Evolutionary conservation across 2,113 vertebrate genomes (phyloP).

Genomic region (Erythrocebus patas): DNA sequence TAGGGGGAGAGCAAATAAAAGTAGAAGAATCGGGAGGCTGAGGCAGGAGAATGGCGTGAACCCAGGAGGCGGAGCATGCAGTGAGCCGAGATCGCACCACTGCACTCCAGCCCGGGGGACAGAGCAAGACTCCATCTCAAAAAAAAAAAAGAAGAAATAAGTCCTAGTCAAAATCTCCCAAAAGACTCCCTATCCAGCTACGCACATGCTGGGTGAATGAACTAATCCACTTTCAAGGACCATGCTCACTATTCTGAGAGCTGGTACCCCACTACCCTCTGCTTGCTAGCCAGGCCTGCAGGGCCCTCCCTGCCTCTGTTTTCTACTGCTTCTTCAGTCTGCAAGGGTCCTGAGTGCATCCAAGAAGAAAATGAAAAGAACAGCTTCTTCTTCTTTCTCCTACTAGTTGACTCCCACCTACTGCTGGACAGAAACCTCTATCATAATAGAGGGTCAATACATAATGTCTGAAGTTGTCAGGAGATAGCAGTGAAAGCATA

Average conservation of each 20-base stretch:
- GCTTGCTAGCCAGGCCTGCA: background rate
- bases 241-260: background rate
- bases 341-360: background rate
- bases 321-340: no score
- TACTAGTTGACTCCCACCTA: background rate
- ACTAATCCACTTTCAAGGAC: background rate
- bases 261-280: no score
- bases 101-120: no score
- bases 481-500: background rate
- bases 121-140: no score
- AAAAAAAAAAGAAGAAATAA: background rate
- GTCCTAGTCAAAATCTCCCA: background rate
- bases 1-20: background rate
- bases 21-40: background rate
- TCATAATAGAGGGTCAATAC: background rate
- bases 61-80: no score
- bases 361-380: background rate
- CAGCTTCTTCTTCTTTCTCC: background rate
- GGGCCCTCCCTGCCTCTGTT: no score
- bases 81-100: no score
- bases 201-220: fast-evolving
- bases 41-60: no score
- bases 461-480: background rate
- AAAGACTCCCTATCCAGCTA: no score
- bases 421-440: background rate